A percentile compares a stretch with the other conserved stretches of the same genome.
Conservation (phyloP, 2,888 invertebrate species). For the Papilio gigon region DNA sequence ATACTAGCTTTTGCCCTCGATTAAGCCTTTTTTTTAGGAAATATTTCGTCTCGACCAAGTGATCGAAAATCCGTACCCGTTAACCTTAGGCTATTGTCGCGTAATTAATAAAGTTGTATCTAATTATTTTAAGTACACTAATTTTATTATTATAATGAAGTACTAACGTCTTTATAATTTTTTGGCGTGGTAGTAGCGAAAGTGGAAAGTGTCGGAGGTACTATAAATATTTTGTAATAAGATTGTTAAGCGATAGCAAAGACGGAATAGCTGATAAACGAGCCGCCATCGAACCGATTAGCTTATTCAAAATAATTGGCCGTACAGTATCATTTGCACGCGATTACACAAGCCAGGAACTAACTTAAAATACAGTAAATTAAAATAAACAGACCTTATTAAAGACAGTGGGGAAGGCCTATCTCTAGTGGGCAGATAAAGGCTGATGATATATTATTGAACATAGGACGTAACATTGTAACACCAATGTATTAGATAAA, state of each 20-base stretch:
- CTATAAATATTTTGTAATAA: constrained; percentile 9
- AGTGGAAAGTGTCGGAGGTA: constrained; percentile 3
- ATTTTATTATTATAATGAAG: no score
- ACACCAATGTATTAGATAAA: background rate
- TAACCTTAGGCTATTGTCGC: no score
- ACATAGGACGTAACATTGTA: background rate
- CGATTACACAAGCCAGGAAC: constrained; percentile 6
- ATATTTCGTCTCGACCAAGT: no score
- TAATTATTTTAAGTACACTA: no score
- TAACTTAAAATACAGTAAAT: background rate
- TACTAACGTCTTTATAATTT: no score
- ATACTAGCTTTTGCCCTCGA: no score
- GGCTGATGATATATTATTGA: background rate
- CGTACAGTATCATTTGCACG: background rate
- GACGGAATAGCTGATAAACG: background rate
- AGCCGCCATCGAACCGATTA: constrained; percentile 1
- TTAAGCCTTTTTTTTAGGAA: no score
- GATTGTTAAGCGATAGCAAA: constrained; percentile 4
- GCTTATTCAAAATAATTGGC: constrained; percentile 1
- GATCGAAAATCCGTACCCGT: no score
- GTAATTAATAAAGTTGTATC: no score
- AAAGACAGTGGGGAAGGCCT: background rate
- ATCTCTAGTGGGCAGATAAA: no score
- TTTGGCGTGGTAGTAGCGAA: no score
- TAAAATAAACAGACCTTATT: background rate